phyloP scores from a whole-genome alignment of 2,797 vertebrate genomes.

The Sebastes hopkinsi region DNA sequence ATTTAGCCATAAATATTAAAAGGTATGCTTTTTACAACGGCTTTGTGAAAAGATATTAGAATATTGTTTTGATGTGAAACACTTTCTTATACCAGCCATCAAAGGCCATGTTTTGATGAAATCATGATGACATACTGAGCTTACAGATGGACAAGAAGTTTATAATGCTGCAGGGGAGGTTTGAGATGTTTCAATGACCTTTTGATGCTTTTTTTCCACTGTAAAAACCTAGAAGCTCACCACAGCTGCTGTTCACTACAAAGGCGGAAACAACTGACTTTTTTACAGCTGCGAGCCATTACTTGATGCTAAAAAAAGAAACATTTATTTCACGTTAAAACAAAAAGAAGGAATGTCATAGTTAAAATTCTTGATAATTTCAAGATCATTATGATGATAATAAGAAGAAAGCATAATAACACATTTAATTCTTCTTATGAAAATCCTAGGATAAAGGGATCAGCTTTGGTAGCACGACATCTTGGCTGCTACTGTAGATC shows the following conservation, averaged over 20 bases:
- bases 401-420: neutral
- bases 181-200: conserved; percentile 23
- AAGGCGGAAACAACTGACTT: neutral
- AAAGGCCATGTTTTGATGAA: neutral
- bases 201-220: conserved; percentile 4
- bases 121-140: neutral
- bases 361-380: neutral
- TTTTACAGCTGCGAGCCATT: neutral
- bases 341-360: neutral
- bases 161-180: conserved; percentile 6
- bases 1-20: conserved; percentile 1
- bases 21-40: neutral
- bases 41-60: neutral
- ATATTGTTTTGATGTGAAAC: neutral
- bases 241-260: neutral
- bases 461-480: neutral
- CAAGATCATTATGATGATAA: neutral
- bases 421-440: too few relatives aligned
- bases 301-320: neutral
- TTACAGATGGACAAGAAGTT: neutral
- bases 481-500: neutral
- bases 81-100: neutral
- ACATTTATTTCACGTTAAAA: neutral
- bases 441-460: too few relatives aligned
- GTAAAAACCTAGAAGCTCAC: neutral